Evolutionary conservation across 2,888 invertebrate species (phyloP), one percentile per base, ranked within the genome.

Genomic region (Melinaea marsaeus): DNA sequence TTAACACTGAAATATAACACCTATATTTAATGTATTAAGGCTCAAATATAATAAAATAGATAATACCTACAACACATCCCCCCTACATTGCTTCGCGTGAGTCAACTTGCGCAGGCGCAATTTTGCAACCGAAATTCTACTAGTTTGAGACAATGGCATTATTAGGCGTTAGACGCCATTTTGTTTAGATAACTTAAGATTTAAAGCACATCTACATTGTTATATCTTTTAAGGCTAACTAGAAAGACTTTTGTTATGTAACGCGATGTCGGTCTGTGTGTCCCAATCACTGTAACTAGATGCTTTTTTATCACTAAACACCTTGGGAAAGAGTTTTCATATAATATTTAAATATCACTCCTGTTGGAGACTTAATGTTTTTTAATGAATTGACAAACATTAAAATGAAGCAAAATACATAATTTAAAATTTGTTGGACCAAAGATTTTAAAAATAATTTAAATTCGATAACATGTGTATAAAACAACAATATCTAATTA

Each of bases 51-150:
- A 58, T 58, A 57, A 48, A 60, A 47, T 54, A 13, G 13, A 22
- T 37, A 57, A 56, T 57, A 58, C 58, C 69, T 68, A 67, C 65
- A 72, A 73, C 74, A 71, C 63, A 70, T 66, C 70, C 74, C 69
- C 64, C 63, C 68, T 62, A 66, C 71, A 72, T 71, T 67, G 67
- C 68, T 66, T 63, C 70, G 75, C 66, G 77, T 88, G 88, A 89
- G 77, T 88, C 88, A 88, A 81, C 75, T 61, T 74, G 84, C 85
- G 86, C 85, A 78, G 81, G 86, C 86, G 86, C 84, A 74, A 80
- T 90, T 84, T 89, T 81, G 87, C 86, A 90, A 90, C 90, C 90
- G 77, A 90, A 90, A 90, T 90, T 90, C 90, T 90, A 90, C 90
- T 76, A 80, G 89, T 90, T 85, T 79, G 75, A 90, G 86, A 90